Conservation (phyloP, 2,113 vertebrate species). For the Platycercus adscitus region DNA sequence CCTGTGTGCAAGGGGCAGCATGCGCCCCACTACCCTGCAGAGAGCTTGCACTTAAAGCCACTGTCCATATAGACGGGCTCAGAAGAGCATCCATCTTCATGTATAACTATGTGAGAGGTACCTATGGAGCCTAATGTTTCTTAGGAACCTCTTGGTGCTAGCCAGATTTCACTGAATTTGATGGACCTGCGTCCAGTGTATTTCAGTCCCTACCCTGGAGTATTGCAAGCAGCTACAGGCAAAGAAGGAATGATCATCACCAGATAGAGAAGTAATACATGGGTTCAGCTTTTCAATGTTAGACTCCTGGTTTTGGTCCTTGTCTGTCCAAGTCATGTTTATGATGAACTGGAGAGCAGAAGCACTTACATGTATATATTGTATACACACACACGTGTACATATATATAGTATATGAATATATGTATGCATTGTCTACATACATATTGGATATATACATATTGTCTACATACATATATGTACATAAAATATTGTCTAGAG, state of each 20-base stretch:
- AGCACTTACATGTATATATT: slow-evolving; percentile 72
- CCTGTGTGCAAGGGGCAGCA: neutral
- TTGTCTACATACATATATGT: neutral
- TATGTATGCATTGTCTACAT: neutral
- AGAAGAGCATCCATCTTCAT: neutral
- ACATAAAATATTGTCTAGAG: neutral
- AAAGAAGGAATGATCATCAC: neutral
- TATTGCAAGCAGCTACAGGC: neutral
- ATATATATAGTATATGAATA: neutral
- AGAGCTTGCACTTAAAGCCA: neutral
- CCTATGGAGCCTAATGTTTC: neutral
- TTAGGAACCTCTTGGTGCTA: fast-evolving
- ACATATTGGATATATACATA: neutral
- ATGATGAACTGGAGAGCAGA: neutral
- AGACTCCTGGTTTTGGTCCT: neutral
- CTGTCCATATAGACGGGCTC: neutral
- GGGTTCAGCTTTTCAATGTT: neutral
- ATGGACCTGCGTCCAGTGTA: neutral
- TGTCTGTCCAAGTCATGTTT: neutral
- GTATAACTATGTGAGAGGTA: fast-evolving
- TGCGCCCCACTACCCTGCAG: fast-evolving
- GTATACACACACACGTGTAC: neutral
- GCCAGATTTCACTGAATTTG: neutral
- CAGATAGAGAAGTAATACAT: neutral
- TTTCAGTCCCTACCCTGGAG: neutral